Evolutionary conservation across 2,113 vertebrate genomes (phyloP).

Genomic region (Cercocebus atys): DNA sequence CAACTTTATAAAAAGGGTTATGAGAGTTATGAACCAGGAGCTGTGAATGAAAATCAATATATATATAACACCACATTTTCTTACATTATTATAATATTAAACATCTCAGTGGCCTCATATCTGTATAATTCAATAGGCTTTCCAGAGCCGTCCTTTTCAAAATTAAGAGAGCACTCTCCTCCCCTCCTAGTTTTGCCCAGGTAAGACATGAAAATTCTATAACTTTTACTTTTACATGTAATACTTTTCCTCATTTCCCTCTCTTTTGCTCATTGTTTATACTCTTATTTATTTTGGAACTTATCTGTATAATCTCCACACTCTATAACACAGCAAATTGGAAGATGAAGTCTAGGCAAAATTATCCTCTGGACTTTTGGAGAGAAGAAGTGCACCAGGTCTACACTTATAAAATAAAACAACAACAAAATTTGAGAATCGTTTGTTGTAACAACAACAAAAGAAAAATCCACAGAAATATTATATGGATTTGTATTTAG

Average conservation of each 20-base stretch:
- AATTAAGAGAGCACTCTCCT: not conserved
- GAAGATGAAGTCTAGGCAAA: not conserved
- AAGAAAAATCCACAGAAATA: not conserved
- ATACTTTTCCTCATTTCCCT: not conserved
- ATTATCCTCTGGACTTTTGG: not conserved
- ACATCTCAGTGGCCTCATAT: not conserved
- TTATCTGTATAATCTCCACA: not conserved
- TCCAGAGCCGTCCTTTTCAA: not conserved
- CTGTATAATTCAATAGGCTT: not conserved
- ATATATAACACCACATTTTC: not conserved
- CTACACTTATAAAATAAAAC: not conserved
- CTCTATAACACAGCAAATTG: not conserved
- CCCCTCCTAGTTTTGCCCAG: not conserved
- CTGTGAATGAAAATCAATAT: too few species aligned
- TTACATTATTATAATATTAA: not conserved
- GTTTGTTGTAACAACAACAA: too few species aligned
- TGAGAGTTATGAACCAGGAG: too few species aligned
- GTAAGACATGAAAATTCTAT: not conserved
- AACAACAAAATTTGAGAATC: not conserved
- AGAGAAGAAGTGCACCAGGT: not conserved
- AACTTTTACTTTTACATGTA: not conserved
- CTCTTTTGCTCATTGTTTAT: not conserved
- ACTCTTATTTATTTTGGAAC: not conserved
- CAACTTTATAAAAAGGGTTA: too few species aligned
- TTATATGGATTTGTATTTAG: not conserved